phyloP scores from a whole-genome alignment of 92 coral and sea anemone species.

The Zoanthus solanderi region DNA sequence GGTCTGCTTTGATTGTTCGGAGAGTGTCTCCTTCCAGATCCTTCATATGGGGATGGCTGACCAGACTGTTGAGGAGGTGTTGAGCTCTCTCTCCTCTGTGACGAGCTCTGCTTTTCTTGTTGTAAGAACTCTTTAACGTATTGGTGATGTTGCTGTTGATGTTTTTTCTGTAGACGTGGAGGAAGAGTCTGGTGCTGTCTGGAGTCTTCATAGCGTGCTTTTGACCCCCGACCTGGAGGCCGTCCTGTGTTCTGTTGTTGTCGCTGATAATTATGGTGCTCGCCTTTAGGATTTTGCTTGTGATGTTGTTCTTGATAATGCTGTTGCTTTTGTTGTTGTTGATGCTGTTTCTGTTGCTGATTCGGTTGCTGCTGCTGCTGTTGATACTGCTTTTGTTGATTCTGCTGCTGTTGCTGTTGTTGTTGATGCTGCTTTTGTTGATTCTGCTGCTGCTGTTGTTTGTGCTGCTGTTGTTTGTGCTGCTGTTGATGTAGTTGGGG shows the following conservation, averaged over 20 bases:
- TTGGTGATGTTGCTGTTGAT: slow-evolving; percentile 86
- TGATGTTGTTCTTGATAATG: slow-evolving; percentile 67
- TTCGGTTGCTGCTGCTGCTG: neutral
- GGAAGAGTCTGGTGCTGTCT: slow-evolving; percentile 84
- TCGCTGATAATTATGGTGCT: slow-evolving; percentile 57
- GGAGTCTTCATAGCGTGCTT: slow-evolving; percentile 78
- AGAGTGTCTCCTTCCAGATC: slow-evolving; percentile 47
- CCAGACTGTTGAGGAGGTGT: slow-evolving; percentile 40
- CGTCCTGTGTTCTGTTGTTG: slow-evolving; percentile 77
- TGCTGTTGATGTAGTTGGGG: slow-evolving; percentile 38
- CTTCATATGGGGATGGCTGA: slow-evolving; percentile 21
- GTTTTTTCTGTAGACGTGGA: slow-evolving; percentile 87
- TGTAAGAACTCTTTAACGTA: slow-evolving; percentile 68
- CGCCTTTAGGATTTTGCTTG: slow-evolving; percentile 58
- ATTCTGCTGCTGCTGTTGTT: slow-evolving; percentile 8
- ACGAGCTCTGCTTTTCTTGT: slow-evolving; percentile 43
- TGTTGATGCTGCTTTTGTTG: slow-evolving; percentile 3
- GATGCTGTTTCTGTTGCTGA: slow-evolving; percentile 22
- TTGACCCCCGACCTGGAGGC: slow-evolving; percentile 73
- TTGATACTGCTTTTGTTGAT: neutral
- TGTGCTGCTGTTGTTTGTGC: slow-evolving; percentile 60
- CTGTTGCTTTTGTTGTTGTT: slow-evolving; percentile 51
- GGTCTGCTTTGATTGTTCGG: slow-evolving; percentile 24
- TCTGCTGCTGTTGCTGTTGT: neutral
- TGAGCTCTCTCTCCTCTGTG: slow-evolving; percentile 45